These are phyloP conservation scores for Muntiacus reevesi DNA, from an alignment of 2,113 vertebrate species.

Conservation along the genomic window DNA sequence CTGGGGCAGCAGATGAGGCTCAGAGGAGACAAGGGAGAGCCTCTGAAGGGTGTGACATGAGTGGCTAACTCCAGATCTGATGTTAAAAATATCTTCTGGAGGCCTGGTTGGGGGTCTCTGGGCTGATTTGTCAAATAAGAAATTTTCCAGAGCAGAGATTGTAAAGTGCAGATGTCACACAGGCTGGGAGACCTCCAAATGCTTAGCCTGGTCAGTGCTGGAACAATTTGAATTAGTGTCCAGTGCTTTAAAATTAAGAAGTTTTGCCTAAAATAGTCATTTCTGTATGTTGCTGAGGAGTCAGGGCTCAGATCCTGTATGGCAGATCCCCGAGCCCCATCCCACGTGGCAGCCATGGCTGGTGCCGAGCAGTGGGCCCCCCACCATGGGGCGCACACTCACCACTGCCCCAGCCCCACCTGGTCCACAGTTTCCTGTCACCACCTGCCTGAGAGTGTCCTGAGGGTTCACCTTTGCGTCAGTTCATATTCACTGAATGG, in stretches of 20 bases:
- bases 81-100: not conserved
- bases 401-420: not conserved
- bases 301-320: rapidly evolving
- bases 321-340: not conserved
- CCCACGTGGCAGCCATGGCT: rapidly evolving
- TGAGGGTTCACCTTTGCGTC: not conserved
- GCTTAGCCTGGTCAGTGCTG: not conserved
- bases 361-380: rapidly evolving
- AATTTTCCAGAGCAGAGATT: not conserved
- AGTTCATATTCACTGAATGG: not conserved
- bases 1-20: not conserved
- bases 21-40: not conserved
- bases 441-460: rapidly evolving
- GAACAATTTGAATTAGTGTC: not conserved
- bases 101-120: not conserved
- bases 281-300: not conserved
- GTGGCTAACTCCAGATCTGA: not conserved
- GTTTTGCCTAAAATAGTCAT: not conserved
- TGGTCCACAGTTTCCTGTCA: not conserved
- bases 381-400: rapidly evolving
- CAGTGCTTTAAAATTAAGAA: not conserved
- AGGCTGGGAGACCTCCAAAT: not conserved
- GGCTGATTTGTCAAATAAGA: not conserved
- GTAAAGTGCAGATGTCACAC: not conserved
- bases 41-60: not conserved